Evolutionary conservation across 2,113 vertebrate species (phyloP).

Genomic region (Tachysurus vachellii): DNA sequence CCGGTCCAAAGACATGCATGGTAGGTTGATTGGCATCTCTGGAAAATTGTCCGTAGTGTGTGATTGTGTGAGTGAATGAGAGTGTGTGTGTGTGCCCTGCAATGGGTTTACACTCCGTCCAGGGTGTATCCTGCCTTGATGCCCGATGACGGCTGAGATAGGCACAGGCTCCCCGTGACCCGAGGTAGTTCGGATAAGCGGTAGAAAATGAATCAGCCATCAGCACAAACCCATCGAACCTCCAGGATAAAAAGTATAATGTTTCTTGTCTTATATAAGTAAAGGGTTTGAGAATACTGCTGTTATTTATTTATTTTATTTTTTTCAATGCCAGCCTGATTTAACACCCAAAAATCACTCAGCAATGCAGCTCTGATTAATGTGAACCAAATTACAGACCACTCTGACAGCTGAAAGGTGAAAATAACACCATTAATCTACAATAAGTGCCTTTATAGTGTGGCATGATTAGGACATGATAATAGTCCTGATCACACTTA

Average conservation of each 20-base stretch:
- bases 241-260: neutral
- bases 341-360: neutral
- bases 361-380: neutral
- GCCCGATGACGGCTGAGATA: no score
- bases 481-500: neutral
- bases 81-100: no score
- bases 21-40: no score
- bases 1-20: no score
- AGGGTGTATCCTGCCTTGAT: no score
- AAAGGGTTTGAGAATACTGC: neutral
- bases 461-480: neutral
- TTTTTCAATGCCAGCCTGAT: neutral
- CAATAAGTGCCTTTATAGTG: neutral
- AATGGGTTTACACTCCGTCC: no score
- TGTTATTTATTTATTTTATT: neutral
- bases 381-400: neutral
- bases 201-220: no score
- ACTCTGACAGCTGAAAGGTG: neutral
- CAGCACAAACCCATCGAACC: no score
- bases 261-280: neutral
- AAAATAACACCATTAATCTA: neutral
- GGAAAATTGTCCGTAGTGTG: no score
- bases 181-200: no score
- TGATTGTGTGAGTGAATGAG: no score
- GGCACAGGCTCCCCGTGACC: no score